Conservation (phyloP, 2,113 vertebrate genomes). For the Scomber scombrus region DNA sequence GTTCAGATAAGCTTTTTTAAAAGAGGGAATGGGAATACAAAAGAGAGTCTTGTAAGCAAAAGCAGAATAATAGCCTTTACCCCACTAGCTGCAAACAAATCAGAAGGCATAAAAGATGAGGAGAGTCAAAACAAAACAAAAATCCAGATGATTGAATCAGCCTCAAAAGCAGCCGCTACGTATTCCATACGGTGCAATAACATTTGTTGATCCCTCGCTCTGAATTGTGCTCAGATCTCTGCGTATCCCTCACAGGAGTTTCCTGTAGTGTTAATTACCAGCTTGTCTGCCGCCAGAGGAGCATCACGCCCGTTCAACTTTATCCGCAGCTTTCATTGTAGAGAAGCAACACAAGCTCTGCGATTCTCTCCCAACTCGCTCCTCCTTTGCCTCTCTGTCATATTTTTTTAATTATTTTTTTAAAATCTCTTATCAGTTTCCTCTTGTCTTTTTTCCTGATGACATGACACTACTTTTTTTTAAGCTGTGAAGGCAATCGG, state of each 20-base stretch:
- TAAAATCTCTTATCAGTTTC: slow-evolving; percentile 35
- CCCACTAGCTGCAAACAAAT: slow-evolving; percentile 29
- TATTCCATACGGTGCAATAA: slow-evolving; percentile 46
- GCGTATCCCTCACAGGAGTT: slow-evolving; percentile 52
- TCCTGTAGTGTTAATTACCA: slow-evolving; percentile 69
- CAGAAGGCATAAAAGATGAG: slow-evolving; percentile 41
- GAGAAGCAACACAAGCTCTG: slow-evolving; percentile 30
- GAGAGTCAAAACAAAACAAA: slow-evolving; percentile 13
- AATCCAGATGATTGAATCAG: slow-evolving; percentile 12
- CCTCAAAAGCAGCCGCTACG: slow-evolving; percentile 42
- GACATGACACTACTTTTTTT: slow-evolving; percentile 31
- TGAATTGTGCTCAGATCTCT: slow-evolving; percentile 32
- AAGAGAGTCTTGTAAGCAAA: neutral
- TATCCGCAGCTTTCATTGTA: slow-evolving; percentile 35
- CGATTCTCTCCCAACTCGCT: slow-evolving; percentile 33
- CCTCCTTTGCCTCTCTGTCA: slow-evolving; percentile 24
- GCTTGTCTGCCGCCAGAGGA: slow-evolving; percentile 45
- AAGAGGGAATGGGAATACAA: slow-evolving; percentile 6
- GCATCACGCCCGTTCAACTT: slow-evolving; percentile 39
- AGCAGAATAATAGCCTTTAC: slow-evolving; percentile 13
- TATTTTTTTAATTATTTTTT: slow-evolving; percentile 21
- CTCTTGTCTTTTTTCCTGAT: slow-evolving; percentile 56
- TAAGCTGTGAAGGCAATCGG: slow-evolving; percentile 18
- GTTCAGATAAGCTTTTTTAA: slow-evolving; percentile 11
- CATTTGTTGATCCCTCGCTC: slow-evolving; percentile 48